Evolutionary conservation across 2,797 vertebrate genomes (phyloP), one percentile per base, ranked within the genome.

Genomic region (Iguana delicatissima): DNA sequence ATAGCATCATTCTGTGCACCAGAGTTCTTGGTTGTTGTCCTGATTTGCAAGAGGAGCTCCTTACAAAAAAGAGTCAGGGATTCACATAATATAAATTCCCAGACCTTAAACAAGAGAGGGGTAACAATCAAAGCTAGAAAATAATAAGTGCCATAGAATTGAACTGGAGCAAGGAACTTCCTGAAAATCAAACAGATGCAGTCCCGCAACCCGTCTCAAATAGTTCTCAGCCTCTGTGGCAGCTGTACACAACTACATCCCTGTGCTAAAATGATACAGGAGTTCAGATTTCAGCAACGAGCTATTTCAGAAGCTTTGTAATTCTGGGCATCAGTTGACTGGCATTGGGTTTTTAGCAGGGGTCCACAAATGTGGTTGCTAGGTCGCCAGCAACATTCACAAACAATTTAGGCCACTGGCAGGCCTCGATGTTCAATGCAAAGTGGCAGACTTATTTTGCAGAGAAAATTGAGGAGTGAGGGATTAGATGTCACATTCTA

Each of bases 261-360:
- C n/a, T 83, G 38, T 79, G 50, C 64, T 32, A 64, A 64, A 83
- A 89, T 57, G 38, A 64, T 74, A 89, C 57, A 46, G 1, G 32
- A 85, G 10, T 6, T 57, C 0, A 35, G 38, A 46, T 57, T 76
- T 89, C 76, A 82, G 69, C 85, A 3, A 16, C 91, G 42, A 77
- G 83, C 88, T 87, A 52, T 86, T 81, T 91, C 69, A 87, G 32
- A n/a, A 74, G 22, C 2, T 42, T 38, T 80, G 22, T 84, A 90
- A 74, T 32, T 86, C 80, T 0, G 90, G 96, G 95, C 96, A 96
- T 96, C 96, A 97, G 96, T 94, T 95, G 84, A 76, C 90, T 94
- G 93, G 94, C 92, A 86, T 93, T 91, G 86, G 92, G 46, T 93
- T 89, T 88, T 80, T 80, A 87, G 32, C 13, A n/a, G 73, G 86